A percentile compares a stretch with the other conserved stretches of the same genome.
phyloP scores from a whole-genome alignment of 2,797 vertebrate species.

The Muraenolepis orangiensis region DNA sequence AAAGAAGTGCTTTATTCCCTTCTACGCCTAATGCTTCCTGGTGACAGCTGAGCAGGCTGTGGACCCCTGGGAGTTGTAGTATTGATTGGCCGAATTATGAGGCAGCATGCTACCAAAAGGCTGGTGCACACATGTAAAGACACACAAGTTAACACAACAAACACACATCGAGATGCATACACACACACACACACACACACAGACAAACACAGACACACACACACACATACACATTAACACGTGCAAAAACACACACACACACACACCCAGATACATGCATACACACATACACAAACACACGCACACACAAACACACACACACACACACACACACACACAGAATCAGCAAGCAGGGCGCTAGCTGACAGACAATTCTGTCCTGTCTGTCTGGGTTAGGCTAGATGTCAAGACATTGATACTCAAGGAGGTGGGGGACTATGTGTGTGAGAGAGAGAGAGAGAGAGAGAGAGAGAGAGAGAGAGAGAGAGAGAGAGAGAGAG shows the following conservation, averaged over 20 bases:
- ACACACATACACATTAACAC: conserved; percentile 3
- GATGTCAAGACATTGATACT: background rate
- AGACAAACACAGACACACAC: background rate
- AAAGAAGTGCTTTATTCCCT: conserved; percentile 46
- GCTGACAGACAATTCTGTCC: conserved; percentile 16
- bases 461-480: too few species aligned
- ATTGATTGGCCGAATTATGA: conserved; percentile 52
- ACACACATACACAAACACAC: background rate
- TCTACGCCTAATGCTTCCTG: conserved; percentile 32
- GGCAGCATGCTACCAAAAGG: conserved; percentile 35
- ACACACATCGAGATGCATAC: background rate
- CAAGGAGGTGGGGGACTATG: background rate
- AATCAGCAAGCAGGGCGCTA: conserved; percentile 1
- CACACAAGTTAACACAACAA: background rate
- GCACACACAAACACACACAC: conserved; percentile 4
- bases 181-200: conserved; percentile 12
- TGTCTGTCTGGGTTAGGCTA: background rate
- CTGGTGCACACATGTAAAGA: background rate
- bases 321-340: conserved; percentile 10
- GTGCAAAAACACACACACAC: background rate
- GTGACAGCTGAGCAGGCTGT: conserved; percentile 53
- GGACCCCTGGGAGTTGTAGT: conserved; percentile 49
- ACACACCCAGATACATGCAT: background rate
- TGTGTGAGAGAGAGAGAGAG: too few species aligned
- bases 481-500: too few species aligned